Base-by-base conservation (phyloP, 2,113 vertebrate genomes). In the Engystomops pustulosus region DNA sequence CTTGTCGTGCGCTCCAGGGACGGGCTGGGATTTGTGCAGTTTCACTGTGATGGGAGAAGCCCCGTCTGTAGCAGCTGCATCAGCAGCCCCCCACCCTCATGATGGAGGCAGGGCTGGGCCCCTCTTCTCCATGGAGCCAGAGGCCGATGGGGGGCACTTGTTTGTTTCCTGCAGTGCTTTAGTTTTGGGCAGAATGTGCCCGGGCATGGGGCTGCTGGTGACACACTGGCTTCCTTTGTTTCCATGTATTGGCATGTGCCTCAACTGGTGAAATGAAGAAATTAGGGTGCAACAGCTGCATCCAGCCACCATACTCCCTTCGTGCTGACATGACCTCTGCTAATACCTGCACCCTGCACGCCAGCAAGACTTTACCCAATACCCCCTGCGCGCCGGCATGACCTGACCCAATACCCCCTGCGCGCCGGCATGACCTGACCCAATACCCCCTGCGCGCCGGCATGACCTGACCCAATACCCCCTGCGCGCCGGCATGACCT, bases 151-250 rank as follows among this genome's bases (percentile, higher is more conserved):
- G 68, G 82, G 60, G 71, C 47, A 17, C 25, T 79, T 36, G 32
- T n/a, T 23, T 30, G 30, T 14, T 20, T 53, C 41, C 65, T 80
- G 58, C 17, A 25, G 1, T 23, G 27, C 67, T 47, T 10, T 23
- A 23, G 20, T 71, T 68, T 20, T 2, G 25, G 27, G 15, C 53
- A 47, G 47, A 27, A 25, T 53, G 62, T 53, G 25, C 32, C 32
- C 79, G 18, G 80, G 81, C 82, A 47, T 77, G 67, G 86, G 89
- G 89, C 85, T 82, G 67, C 86, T 82, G 68, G 86, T 86, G 85
- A 80, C 85, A 86, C 67, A 88, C 85, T 86, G 88, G 85, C 89
- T 89, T 89, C 90, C 91, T 93, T 94, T 94, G 93, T 93, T 91
- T 92, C 88, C 89, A 85, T 86, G 91, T 86, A 85, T 88, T 88